These are phyloP conservation scores for Colossoma macropomum DNA, from an alignment of 2,113 vertebrate species.

Conservation along the genomic window DNA sequence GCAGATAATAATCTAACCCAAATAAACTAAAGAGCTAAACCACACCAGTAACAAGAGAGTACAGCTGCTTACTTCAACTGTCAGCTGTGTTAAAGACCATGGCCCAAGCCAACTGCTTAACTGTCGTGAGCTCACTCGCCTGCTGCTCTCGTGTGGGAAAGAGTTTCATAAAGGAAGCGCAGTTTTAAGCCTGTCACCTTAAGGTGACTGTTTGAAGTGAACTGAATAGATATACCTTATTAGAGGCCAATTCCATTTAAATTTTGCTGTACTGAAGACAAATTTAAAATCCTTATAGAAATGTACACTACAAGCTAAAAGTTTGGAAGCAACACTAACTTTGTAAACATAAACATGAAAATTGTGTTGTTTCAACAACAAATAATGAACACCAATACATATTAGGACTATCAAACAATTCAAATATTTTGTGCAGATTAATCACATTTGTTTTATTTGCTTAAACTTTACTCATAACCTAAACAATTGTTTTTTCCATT, in stretches of 20 bases:
- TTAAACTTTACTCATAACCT: no score
- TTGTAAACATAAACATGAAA: no score
- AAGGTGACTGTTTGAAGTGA: conserved; percentile 9
- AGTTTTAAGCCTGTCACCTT: conserved; percentile 17
- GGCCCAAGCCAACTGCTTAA: conserved; percentile 36
- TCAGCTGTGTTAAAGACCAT: conserved; percentile 36
- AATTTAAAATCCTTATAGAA: neutral
- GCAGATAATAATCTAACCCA: conserved; percentile 55
- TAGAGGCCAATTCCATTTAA: neutral
- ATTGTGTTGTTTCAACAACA: no score
- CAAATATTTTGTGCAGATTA: no score
- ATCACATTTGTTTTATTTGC: no score
- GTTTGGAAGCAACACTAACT: no score
- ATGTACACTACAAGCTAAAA: neutral
- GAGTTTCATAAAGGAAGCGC: conserved; percentile 55
- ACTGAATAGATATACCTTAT: conserved; percentile 17
- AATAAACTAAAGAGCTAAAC: conserved; percentile 37
- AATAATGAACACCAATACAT: no score
- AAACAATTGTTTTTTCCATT: no score
- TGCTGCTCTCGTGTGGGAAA: conserved; percentile 12
- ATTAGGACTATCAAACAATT: no score
- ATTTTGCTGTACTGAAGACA: neutral
- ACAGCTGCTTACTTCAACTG: conserved; percentile 29
- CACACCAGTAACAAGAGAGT: conserved; percentile 35
- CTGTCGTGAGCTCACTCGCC: conserved; percentile 33